phyloP scores from a whole-genome alignment of 2,797 vertebrate genomes.

The Pachyuromys duprasi region DNA sequence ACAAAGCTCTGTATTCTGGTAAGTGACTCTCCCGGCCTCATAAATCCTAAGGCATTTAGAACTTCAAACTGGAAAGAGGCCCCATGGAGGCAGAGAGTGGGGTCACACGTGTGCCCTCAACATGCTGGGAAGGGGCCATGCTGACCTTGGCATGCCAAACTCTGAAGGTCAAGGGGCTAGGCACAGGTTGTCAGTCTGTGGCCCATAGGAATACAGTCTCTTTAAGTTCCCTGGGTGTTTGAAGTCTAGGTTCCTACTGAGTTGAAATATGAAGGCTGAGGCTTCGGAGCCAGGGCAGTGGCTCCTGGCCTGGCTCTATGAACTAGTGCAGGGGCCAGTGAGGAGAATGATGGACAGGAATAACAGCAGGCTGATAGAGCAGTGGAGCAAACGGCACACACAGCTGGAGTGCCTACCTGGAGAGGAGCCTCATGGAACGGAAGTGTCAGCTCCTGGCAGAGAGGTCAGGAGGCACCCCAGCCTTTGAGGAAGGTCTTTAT shows the following conservation, averaged over 20 bases:
- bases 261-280: accelerated
- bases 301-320: not conserved
- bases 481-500: not conserved
- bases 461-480: not conserved
- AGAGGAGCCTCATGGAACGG: not conserved
- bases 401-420: not conserved
- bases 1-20: not conserved
- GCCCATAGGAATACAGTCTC: accelerated
- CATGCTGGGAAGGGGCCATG: accelerated
- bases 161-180: not conserved
- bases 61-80: not conserved
- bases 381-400: not conserved
- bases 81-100: accelerated
- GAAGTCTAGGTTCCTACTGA: not conserved
- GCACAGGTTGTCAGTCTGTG: not conserved
- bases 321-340: not conserved
- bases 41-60: not conserved
- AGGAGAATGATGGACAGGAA: too few species aligned
- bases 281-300: not conserved
- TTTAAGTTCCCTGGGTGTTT: accelerated
- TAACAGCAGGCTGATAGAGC: not conserved
- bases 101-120: not conserved
- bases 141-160: not conserved
- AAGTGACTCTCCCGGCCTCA: not conserved
- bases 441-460: not conserved